Evolutionary conservation across 2,113 vertebrate species (phyloP).

Genomic region (Lamprotornis superbus): DNA sequence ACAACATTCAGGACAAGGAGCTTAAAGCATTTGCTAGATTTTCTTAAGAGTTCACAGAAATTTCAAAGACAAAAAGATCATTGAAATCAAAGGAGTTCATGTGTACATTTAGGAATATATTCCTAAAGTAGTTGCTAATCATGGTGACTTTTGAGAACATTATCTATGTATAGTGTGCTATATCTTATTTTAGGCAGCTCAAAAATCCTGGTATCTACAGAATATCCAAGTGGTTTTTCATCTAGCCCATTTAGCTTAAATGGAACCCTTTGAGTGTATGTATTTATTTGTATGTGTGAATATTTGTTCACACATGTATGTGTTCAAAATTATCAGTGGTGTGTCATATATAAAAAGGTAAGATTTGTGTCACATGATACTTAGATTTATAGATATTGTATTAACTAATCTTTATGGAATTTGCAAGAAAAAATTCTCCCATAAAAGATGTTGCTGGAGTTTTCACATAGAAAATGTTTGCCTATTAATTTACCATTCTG

Average conservation of each 20-base stretch:
- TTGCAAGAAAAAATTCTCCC: not conserved
- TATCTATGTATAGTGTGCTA: accelerated
- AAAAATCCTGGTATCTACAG: not conserved
- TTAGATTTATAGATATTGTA: not conserved
- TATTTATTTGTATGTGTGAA: not conserved
- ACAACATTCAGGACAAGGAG: not conserved
- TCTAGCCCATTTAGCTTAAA: not conserved
- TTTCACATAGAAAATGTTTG: not conserved
- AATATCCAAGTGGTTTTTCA: not conserved
- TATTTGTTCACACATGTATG: not conserved
- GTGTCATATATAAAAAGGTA: not conserved
- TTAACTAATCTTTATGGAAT: not conserved
- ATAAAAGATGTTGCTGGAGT: not conserved
- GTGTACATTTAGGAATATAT: not conserved
- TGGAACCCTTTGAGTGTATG: not conserved
- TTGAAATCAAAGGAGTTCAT: not conserved
- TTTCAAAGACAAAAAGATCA: not conserved
- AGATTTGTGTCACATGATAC: not conserved
- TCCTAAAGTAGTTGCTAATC: not conserved
- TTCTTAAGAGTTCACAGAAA: not conserved
- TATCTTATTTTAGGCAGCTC: not conserved
- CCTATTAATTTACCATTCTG: not conserved
- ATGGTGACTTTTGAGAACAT: not conserved
- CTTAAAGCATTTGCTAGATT: not conserved
- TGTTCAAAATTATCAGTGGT: not conserved